Conservation (phyloP, 2,113 vertebrate species). For the Tiliqua scincoides region DNA sequence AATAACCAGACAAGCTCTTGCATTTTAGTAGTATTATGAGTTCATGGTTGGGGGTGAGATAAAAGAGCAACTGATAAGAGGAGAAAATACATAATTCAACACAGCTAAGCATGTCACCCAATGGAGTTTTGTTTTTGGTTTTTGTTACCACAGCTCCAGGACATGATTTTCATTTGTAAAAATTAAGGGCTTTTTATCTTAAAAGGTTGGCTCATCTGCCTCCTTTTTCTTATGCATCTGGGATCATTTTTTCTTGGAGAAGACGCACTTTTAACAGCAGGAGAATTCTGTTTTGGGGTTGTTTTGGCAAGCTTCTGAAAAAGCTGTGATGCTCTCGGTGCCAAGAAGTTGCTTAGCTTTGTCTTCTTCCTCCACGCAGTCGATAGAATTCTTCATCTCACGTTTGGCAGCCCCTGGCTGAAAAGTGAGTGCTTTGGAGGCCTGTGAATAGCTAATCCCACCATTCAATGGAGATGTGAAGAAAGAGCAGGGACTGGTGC, state of each 20-base stretch:
- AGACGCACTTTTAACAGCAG: neutral
- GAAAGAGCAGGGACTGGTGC: neutral
- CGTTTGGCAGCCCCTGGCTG: neutral
- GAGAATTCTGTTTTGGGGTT: neutral
- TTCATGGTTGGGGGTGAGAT: neutral
- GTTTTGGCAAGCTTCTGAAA: neutral
- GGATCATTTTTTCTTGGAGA: neutral
- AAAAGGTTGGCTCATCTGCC: rapidly evolving
- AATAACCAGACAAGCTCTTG: neutral
- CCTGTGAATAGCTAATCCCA: neutral
- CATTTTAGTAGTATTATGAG: neutral
- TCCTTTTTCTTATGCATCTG: neutral
- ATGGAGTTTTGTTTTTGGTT: neutral
- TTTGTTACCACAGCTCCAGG: neutral
- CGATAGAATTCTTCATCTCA: neutral
- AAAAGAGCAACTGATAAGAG: rapidly evolving
- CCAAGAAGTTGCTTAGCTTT: neutral
- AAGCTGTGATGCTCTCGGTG: neutral
- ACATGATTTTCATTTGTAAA: neutral
- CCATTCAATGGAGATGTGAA: neutral
- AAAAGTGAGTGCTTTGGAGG: neutral
- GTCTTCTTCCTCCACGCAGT: neutral
- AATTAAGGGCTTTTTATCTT: neutral
- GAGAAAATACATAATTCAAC: neutral
- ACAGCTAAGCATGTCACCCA: neutral